A percentile compares a stretch with the other conserved stretches of the same genome.
These are phyloP conservation scores for Rugalucina vietnamica DNA, from an alignment of 2,888 invertebrate species.

Conservation along the genomic window DNA sequence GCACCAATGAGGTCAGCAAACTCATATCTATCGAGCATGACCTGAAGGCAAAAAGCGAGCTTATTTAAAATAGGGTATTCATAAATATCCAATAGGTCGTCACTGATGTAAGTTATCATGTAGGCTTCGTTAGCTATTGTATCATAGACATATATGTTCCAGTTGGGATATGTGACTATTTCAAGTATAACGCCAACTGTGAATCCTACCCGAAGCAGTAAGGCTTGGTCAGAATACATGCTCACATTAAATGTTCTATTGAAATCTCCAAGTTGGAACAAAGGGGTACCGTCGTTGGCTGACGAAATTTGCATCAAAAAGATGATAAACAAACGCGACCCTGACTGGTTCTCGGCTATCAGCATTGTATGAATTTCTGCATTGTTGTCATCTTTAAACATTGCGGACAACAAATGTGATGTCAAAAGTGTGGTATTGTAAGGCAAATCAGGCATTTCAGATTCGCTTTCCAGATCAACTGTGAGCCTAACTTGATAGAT, in stretches of 20 bases:
- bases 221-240: neutral
- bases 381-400: neutral
- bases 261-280: neutral
- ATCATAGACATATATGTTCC: slow-evolving; percentile 11
- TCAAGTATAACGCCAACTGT: neutral
- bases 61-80: slow-evolving; percentile 32
- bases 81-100: neutral
- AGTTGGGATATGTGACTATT: neutral
- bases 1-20: slow-evolving; percentile 44
- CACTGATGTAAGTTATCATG: neutral
- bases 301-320: neutral
- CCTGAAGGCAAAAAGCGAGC: slow-evolving; percentile 46
- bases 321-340: neutral
- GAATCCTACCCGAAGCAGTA: neutral
- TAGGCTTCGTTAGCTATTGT: too few species aligned
- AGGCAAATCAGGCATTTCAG: neutral
- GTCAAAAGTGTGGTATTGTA: slow-evolving; percentile 6
- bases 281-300: neutral
- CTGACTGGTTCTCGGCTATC: neutral
- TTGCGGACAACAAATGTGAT: neutral
- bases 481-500: slow-evolving; percentile 32
- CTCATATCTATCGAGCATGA: slow-evolving; percentile 34
- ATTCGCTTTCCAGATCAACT: slow-evolving; percentile 14
- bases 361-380: neutral
- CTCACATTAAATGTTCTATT: neutral